Evolutionary conservation across 2,888 invertebrate genomes (phyloP).

Genomic region (Eilema caniola): DNA sequence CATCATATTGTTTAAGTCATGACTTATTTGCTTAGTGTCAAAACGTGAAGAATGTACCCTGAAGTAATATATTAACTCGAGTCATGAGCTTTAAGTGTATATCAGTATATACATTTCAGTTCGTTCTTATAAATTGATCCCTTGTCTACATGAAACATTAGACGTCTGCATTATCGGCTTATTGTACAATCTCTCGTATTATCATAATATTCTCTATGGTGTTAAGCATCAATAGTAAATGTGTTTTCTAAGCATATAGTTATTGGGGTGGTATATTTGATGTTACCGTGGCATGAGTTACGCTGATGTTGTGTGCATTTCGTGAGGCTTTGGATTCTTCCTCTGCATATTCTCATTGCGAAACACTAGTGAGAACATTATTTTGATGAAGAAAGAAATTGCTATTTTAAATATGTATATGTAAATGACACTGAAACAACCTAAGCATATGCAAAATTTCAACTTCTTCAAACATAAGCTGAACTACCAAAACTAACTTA

Average conservation of each 20-base stretch:
- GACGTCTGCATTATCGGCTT: conserved; percentile 23
- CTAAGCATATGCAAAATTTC: background rate
- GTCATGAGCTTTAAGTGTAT: background rate
- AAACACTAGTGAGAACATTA: background rate
- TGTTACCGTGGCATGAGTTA: background rate
- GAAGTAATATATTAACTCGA: background rate
- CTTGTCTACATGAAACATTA: conserved; percentile 15
- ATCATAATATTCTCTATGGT: conserved; percentile 17
- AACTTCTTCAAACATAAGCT: background rate
- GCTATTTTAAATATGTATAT: background rate
- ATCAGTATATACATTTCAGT: background rate
- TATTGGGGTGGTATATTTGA: background rate
- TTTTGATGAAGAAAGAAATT: background rate
- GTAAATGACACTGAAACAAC: background rate
- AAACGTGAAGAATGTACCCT: background rate
- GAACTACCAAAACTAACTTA: background rate
- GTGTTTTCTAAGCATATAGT: conserved; percentile 5
- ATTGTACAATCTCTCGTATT: conserved; percentile 18
- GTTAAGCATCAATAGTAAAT: conserved; percentile 13
- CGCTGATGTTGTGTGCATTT: background rate
- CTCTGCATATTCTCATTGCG: background rate
- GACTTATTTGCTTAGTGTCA: background rate
- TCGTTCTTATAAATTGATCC: conserved; percentile 10
- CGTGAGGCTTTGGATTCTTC: background rate
- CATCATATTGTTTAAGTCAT: background rate